These are phyloP conservation scores for Daphoenositta chrysoptera DNA, from an alignment of 2,113 vertebrate species.

Conservation along the genomic window DNA sequence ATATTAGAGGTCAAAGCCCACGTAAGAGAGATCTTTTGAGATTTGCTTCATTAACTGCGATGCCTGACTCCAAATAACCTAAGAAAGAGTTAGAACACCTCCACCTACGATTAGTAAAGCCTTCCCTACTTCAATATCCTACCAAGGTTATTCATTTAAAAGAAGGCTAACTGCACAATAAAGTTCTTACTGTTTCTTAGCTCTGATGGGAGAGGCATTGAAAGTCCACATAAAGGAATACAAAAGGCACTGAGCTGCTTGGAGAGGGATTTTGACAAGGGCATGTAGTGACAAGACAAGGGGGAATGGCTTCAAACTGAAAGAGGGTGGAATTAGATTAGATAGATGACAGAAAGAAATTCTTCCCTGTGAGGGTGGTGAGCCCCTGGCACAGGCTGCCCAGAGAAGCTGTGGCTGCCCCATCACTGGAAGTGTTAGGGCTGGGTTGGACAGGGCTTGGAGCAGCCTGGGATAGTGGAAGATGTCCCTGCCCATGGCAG, in stretches of 20 bases:
- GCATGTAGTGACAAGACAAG: not conserved
- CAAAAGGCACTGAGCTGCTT: not conserved
- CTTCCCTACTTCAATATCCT: not conserved
- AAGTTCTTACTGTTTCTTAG: not conserved
- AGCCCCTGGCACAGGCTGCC: not conserved
- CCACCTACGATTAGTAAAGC: not conserved
- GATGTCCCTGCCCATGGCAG: not conserved
- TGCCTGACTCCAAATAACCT: not conserved
- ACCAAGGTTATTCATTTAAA: not conserved
- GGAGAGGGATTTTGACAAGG: not conserved
- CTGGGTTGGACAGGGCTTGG: not conserved
- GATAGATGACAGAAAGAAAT: not conserved
- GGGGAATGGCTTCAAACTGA: not conserved
- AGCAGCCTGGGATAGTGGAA: not conserved
- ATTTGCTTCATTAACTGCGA: not conserved
- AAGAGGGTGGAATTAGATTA: not conserved
- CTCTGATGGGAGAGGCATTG: not conserved
- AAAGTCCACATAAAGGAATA: not conserved
- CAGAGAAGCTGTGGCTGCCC: not conserved
- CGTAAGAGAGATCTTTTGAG: not conserved
- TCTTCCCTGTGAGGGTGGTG: not conserved
- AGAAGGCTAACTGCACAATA: not conserved
- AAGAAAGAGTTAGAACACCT: not conserved
- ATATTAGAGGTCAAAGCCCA: constrained; percentile 13
- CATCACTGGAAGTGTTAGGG: not conserved